Base-by-base conservation (phyloP, 2,797 vertebrate species). In the Hylomyscus alleni region DNA sequence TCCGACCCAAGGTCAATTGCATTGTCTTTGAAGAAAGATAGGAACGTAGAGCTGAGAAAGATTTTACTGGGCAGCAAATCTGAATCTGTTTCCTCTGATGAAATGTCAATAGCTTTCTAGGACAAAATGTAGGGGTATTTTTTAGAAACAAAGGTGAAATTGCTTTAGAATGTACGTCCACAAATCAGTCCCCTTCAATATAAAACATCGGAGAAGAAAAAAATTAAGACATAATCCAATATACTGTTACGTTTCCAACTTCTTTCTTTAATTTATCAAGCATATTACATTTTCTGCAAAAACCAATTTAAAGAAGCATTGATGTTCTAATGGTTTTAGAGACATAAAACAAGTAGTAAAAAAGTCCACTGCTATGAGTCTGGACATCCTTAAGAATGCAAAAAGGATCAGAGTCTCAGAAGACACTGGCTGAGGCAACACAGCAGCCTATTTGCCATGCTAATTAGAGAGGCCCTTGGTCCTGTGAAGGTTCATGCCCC, bases 91-190 rank as follows among this genome's bases (percentile, higher is more conserved):
- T 98, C 92, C 97, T 98, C 89, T 98, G 72, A 95, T 97, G 96
- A 98, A 98, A 98, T 98, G 97, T 97, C 98, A 98, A 97, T 98
- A 98, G 96, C 77, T 91, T 98, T 98, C 98, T 93, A 97, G 92
- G 83, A 83, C 89, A 98, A 97, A 96, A 97, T 95, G 44, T 60
- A 97, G 97, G 22, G 0, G 5, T 82, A 98, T 97, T 97, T 98
- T 98, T 95, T 62, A 96, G 94, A 98, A 98, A 97, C 72, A 97
- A 92, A 98, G 93, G 92, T 84, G 40, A 29, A 97, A 97, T 97
- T 0, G 0, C 97, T 98, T 96, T 95, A 97, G 97, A 98, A 96
- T 97, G 76, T 91, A 80, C 67, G 9, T 82, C 97, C 56, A 97
- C 93, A 98, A 98, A 97, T 82, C 95, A 96, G 93, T 97, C 56